Evolutionary conservation across 1,140 invertebrate species (phyloP).

Genomic region (Thalassaphorura encarpata): DNA sequence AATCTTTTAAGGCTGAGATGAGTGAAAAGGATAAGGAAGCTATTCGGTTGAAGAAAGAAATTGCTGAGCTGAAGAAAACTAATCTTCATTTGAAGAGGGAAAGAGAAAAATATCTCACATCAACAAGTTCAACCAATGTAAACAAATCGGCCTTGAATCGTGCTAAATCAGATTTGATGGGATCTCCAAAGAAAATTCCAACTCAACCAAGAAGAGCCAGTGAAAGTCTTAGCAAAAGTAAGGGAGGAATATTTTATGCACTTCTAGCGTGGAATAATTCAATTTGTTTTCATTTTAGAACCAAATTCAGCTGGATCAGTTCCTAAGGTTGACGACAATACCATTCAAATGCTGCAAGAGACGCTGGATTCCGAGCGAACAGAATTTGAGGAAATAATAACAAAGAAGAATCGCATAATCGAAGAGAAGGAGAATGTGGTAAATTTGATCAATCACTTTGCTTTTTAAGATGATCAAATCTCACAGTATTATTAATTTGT

Average conservation of each 20-base stretch:
- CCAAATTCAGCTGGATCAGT: neutral
- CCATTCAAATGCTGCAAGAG: slow-evolving; percentile 9
- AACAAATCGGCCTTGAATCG: neutral
- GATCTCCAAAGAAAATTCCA: neutral
- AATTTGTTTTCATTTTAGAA: neutral
- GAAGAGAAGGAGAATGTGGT: slow-evolving; percentile 15
- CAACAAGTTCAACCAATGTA: neutral
- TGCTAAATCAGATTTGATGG: slow-evolving; percentile 9
- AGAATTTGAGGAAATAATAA: slow-evolving; percentile 20
- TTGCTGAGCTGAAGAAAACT: slow-evolving; percentile 5
- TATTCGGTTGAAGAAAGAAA: slow-evolving; percentile 6
- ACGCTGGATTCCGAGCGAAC: slow-evolving; percentile 18
- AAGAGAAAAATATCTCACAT: slow-evolving; percentile 10
- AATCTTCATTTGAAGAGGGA: slow-evolving; percentile 12
- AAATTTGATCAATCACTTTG: neutral
- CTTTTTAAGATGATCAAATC: neutral
- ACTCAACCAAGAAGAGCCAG: neutral
- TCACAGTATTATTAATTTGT: neutral
- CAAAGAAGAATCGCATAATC: slow-evolving; percentile 11
- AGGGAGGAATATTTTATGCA: neutral
- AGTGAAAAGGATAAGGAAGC: slow-evolving; percentile 17
- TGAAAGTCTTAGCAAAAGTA: neutral
- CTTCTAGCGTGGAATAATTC: neutral
- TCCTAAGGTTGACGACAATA: neutral
- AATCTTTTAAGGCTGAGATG: slow-evolving; percentile 11